Evolutionary conservation across 2,888 invertebrate genomes (phyloP).

Genomic region (Leptopilina drosophilae): DNA sequence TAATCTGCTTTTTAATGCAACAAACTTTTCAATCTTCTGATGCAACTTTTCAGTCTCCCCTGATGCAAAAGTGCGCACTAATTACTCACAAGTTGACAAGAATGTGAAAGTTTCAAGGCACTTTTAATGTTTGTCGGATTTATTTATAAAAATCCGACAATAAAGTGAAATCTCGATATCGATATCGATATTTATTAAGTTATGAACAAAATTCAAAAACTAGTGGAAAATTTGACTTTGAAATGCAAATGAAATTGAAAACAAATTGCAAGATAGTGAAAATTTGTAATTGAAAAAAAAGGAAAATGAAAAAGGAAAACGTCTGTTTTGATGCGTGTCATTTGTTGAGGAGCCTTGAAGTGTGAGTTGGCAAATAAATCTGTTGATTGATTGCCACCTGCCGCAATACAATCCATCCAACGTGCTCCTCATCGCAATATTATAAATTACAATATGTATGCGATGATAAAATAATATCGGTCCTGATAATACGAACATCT

Average conservation of each 20-base stretch:
- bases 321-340: background rate
- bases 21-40: background rate
- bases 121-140: background rate
- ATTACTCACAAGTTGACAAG: slow-evolving; percentile 15
- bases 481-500: slow-evolving; percentile 46
- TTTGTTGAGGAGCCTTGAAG: slow-evolving; percentile 45
- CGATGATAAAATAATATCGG: slow-evolving; percentile 54
- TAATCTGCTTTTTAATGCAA: slow-evolving; percentile 8
- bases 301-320: no score
- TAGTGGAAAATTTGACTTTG: no score
- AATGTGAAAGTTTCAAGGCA: slow-evolving; percentile 26
- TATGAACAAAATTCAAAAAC: no score
- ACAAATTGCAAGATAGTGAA: background rate
- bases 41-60: background rate
- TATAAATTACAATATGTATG: slow-evolving; percentile 59
- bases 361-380: slow-evolving; percentile 67
- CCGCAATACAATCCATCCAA: slow-evolving; percentile 58
- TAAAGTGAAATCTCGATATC: background rate
- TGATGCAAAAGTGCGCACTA: slow-evolving; percentile 14
- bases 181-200: no score
- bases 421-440: slow-evolving; percentile 46
- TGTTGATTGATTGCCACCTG: slow-evolving; percentile 71
- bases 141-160: background rate
- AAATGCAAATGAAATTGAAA: background rate
- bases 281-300: background rate